A percentile compares a stretch with the other conserved stretches of the same genome.
These are phyloP conservation scores for Cydia amplana DNA, from an alignment of 1,140 invertebrate genomes.

Conservation along the genomic window DNA sequence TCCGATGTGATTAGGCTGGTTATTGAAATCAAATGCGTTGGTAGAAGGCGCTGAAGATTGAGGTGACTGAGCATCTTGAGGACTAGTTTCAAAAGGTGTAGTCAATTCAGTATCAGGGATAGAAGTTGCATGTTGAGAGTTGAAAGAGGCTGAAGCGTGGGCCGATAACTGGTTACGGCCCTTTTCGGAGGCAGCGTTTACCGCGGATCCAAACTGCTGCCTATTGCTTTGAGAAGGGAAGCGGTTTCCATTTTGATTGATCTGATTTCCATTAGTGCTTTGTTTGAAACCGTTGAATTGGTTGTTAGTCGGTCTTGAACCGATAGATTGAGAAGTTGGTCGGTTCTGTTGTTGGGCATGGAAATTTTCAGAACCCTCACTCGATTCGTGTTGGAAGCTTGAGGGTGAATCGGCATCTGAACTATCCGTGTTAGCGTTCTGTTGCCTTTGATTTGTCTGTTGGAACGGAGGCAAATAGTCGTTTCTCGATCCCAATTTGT, in stretches of 20 bases:
- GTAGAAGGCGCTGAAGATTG: background rate
- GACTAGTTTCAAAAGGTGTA: slow-evolving; percentile 49
- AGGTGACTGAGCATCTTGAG: slow-evolving; percentile 5
- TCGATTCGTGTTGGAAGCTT: slow-evolving; percentile 21
- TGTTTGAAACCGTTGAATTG: slow-evolving; percentile 15
- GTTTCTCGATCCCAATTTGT: slow-evolving; percentile 34
- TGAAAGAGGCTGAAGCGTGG: slow-evolving; percentile 27
- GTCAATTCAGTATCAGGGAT: slow-evolving; percentile 48
- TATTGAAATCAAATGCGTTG: slow-evolving; percentile 18
- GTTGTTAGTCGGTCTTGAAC: background rate
- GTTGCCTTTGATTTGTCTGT: background rate
- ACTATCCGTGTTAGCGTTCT: background rate
- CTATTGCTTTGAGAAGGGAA: slow-evolving; percentile 1
- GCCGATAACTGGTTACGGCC: slow-evolving; percentile 20
- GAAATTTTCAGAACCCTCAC: slow-evolving; percentile 1
- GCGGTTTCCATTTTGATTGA: background rate
- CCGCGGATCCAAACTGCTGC: slow-evolving; percentile 23
- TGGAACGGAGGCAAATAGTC: slow-evolving; percentile 33
- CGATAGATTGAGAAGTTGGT: background rate
- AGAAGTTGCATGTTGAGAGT: slow-evolving; percentile 42
- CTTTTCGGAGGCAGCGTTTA: background rate
- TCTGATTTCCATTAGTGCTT: slow-evolving; percentile 1
- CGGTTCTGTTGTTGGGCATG: slow-evolving; percentile 9
- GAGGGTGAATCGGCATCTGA: slow-evolving; percentile 13
- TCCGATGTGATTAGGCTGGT: slow-evolving; percentile 22